Evolutionary conservation across 30 jellyfish, hydroid and myxozoan genomes (phyloP), one percentile per base, ranked within the genome.

Genomic region (Haliclystus octoradiatus): DNA sequence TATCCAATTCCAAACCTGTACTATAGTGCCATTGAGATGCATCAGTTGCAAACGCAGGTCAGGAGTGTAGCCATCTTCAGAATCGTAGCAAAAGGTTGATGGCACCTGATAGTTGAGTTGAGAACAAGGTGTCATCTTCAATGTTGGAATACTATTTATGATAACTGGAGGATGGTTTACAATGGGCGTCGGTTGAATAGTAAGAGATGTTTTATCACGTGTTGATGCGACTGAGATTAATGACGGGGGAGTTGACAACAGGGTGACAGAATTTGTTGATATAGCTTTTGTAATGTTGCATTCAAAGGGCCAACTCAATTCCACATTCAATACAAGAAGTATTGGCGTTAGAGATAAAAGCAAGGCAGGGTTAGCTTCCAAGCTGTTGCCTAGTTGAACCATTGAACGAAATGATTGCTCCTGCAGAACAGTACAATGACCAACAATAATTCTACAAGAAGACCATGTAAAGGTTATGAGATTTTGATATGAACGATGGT

Each of bases 111-210:
- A 40, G 9, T 9, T 40, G 9, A 40, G 57, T 5, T 5, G 9
- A 9, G 57, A 40, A 40, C 57, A 40, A 9, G 9, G 9, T 40
- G 9, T 9, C 57, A 40, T 19, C 57, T 40, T 40, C 57, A 40
- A 40, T 40, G 57, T 40, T 5, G 57, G 57, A 19, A 40, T 40
- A 19, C 57, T 40, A 19, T 40, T 40, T 9, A 40, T 19, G 9
- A 40, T 40, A 5, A 9, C 19, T 9, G 57, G 57, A 5, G 81
- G 82, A 23, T 65, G 69, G 70, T 87, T 87, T 15, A 50, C 2
- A 24, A 23, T 34, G 0, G 72, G 79, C 28, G 79, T 33, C 30
- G 79, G 79, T 49, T 40, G 14, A 40, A 40, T 9, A 40, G 14
- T 9, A 19, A 40, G 14, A 5, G 57, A 40, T 40, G 57, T 40